Evolutionary conservation across 1,140 invertebrate genomes (phyloP).

Genomic region (Lycorma delicatula): DNA sequence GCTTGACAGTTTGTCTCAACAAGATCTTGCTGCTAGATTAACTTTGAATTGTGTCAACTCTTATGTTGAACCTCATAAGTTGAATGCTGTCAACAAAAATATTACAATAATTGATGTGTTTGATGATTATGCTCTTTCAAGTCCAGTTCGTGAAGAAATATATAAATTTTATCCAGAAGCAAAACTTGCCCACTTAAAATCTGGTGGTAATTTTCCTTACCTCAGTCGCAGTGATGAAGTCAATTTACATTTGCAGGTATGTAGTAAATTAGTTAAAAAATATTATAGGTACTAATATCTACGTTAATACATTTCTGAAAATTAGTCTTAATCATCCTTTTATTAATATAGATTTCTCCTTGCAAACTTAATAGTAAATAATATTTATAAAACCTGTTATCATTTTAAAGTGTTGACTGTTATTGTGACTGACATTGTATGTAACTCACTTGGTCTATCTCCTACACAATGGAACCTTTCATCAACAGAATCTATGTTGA

Average conservation of each 20-base stretch:
- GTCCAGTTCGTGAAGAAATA: conserved; percentile 59
- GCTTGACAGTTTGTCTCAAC: conserved; percentile 73
- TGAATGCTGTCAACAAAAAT: conserved; percentile 49
- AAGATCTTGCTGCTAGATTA: conserved; percentile 75
- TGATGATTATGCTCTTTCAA: conserved; percentile 78
- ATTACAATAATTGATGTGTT: conserved; percentile 86
- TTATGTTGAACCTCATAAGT: conserved; percentile 70
- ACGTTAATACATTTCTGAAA: too few species aligned
- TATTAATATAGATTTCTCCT: too few species aligned
- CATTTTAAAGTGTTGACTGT: too few species aligned
- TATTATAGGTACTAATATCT: too few species aligned
- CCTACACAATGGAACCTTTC: too few species aligned
- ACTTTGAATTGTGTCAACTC: conserved; percentile 78
- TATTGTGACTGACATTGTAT: too few species aligned
- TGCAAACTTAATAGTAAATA: too few species aligned
- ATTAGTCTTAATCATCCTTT: too few species aligned
- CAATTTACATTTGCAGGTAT: conserved; percentile 84
- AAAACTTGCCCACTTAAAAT: conserved; percentile 79
- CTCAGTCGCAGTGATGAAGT: conserved; percentile 82
- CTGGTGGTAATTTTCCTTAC: conserved; percentile 87
- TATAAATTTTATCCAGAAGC: conserved; percentile 84
- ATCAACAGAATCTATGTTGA: too few species aligned
- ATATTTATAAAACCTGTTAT: too few species aligned
- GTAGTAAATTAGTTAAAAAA: too few species aligned
- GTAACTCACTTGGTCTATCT: too few species aligned